Evolutionary conservation across 2,888 invertebrate genomes (phyloP), one percentile per base, ranked within the genome.

Genomic region (Pseudanteris insignis): DNA sequence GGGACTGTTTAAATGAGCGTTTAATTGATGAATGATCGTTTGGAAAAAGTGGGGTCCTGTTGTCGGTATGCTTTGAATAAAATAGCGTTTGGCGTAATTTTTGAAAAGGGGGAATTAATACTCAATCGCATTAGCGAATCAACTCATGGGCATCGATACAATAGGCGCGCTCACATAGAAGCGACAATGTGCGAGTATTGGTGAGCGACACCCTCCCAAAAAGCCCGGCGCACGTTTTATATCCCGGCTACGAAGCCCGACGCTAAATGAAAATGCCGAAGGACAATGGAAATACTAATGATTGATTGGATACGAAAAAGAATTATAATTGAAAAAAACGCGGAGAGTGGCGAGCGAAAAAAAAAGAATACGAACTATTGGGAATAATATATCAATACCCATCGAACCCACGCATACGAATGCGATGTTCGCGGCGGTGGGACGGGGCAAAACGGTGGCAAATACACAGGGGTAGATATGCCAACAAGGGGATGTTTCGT

Each of bases 301-400:
- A 79, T 79, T 79, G 79, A 79, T 79, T 79, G 79, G 78, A 79
- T 78, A 79, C 78, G 78, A 79, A 78, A 79, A 79, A 78, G 78
- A 79, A 79, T 79, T 78, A 79, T 79, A 79, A 78, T 79, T 78
- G 77, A 79, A 79, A 79, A 78, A 77, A 78, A 77, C 75, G 74
- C 73, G 70, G 74, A 70, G 67, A 70, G 72, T 71, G 72, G 70
- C 70, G 69, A 69, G 67, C 68, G 67, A 68, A 70, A 72, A 72
- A 67, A 71, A 67, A 70, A 70, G 69, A 18, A 6, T 68, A 70
- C 77, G 76, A 79, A 78, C 78, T 78, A 78, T 78, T 78, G 78
- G 78, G 79, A 79, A 79, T 78, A 79, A 79, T 79, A 79, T 78
- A 79, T 79, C 79, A 79, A 79, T 79, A 78, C 76, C 79, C 72